Conservation (phyloP, 1,140 invertebrate species). For the Palaemon carinicauda region DNA sequence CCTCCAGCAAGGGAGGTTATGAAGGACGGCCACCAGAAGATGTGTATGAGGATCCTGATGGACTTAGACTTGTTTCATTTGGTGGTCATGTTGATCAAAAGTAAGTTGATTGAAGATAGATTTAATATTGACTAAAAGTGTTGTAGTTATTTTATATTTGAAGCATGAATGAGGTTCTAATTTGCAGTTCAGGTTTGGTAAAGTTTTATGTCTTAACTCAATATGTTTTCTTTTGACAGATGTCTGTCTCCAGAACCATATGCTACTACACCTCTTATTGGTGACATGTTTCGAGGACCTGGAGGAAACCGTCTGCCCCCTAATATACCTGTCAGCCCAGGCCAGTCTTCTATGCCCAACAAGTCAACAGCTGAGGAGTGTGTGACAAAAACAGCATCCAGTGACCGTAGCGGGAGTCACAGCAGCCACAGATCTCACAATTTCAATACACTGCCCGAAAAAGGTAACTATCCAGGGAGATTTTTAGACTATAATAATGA, state of each 20-base stretch:
- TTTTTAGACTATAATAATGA: no score
- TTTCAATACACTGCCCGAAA: conserved; percentile 54
- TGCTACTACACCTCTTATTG: conserved; percentile 62
- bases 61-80: conserved; percentile 58
- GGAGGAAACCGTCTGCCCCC: conserved; percentile 47
- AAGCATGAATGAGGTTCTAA: background rate
- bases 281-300: conserved; percentile 55
- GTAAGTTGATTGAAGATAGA: background rate
- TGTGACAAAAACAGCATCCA: conserved; percentile 11
- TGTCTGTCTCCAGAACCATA: conserved; percentile 62
- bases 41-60: conserved; percentile 59
- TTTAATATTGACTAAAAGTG: background rate
- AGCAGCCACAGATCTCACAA: conserved; percentile 47
- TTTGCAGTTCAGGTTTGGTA: background rate
- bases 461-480: conserved; percentile 20
- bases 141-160: background rate
- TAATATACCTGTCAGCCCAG: conserved; percentile 53
- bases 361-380: conserved; percentile 39
- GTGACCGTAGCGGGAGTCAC: conserved; percentile 34
- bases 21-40: conserved; percentile 50
- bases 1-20: conserved; percentile 47
- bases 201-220: background rate
- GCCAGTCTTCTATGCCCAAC: background rate
- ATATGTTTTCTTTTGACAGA: background rate
- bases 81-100: conserved; percentile 44